These are phyloP conservation scores for Oscheius sp. DNA, from an alignment of 2,888 invertebrate species.

Conservation along the genomic window DNA sequence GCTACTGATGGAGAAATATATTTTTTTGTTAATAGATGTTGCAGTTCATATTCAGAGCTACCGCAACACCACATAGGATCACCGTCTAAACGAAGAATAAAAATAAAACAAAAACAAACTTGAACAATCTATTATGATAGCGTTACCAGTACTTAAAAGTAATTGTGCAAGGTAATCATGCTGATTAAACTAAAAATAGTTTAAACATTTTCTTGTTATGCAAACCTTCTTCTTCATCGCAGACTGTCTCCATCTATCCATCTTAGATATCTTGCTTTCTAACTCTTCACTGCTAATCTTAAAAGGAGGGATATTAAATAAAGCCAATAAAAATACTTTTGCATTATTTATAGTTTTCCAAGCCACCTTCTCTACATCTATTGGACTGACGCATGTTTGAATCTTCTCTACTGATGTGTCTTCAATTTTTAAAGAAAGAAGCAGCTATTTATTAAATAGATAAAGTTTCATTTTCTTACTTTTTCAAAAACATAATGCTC, in stretches of 20 bases:
- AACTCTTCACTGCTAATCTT: slow-evolving; percentile 40
- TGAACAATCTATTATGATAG: slow-evolving; percentile 62
- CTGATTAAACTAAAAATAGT: slow-evolving; percentile 46
- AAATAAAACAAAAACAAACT: slow-evolving; percentile 6
- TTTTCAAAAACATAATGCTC: slow-evolving; percentile 69
- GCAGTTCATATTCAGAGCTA: slow-evolving; percentile 64
- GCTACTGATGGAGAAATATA: slow-evolving; percentile 59
- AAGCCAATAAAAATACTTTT: slow-evolving; percentile 39
- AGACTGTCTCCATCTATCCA: slow-evolving; percentile 68
- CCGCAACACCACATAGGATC: slow-evolving; percentile 63
- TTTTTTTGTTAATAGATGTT: slow-evolving; percentile 63
- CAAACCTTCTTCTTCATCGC: slow-evolving; percentile 68
- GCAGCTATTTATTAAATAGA: slow-evolving; percentile 24
- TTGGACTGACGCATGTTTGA: slow-evolving; percentile 63
- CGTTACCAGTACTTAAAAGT: slow-evolving; percentile 65
- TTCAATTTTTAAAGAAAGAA: slow-evolving; percentile 57
- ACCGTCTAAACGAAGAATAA: slow-evolving; percentile 35
- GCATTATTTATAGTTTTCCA: slow-evolving; percentile 46
- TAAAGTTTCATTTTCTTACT: slow-evolving; percentile 40
- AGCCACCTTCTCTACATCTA: slow-evolving; percentile 59
- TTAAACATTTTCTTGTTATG: background rate
- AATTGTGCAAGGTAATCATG: slow-evolving; percentile 65
- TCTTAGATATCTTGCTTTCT: slow-evolving; percentile 53
- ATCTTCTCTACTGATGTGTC: slow-evolving; percentile 64
- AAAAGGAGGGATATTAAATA: background rate